phyloP scores from a whole-genome alignment of 2,113 vertebrate genomes.

The Hymenochirus boettgeri region DNA sequence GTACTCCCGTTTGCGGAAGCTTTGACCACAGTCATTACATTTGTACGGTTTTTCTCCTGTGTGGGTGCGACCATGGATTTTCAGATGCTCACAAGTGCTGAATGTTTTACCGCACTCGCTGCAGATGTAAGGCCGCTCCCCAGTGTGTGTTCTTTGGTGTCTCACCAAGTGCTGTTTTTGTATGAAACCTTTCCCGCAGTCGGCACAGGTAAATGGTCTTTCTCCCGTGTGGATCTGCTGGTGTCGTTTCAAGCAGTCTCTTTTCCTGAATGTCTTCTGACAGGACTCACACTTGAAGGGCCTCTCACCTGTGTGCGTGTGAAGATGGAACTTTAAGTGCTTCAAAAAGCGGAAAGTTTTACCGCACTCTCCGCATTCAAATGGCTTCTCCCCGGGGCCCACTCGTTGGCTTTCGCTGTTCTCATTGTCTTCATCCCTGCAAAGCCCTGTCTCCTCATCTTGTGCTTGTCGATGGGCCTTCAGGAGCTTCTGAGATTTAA shows the following conservation, averaged over 20 bases:
- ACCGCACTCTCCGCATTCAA: conserved; percentile 31
- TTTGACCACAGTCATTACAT: conserved; percentile 37
- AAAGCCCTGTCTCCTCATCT: conserved; percentile 30
- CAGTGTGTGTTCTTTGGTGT: conserved; percentile 26
- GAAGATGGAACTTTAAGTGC: conserved; percentile 34
- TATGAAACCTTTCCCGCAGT: conserved; percentile 38
- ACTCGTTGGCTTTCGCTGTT: conserved; percentile 30
- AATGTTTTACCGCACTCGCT: conserved; percentile 37
- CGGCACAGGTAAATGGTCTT: conserved; percentile 27
- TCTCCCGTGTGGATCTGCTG: conserved; percentile 36
- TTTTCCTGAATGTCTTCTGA: conserved; percentile 25
- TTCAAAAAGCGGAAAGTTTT: conserved; percentile 33
- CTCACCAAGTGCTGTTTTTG: conserved; percentile 32
- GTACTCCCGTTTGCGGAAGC: conserved; percentile 36
- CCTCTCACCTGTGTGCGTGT: conserved; percentile 33
- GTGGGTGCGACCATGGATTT: conserved; percentile 33
- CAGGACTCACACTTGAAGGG: conserved; percentile 32
- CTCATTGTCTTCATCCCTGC: conserved; percentile 22
- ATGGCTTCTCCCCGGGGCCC: conserved; percentile 23
- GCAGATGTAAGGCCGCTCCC: conserved; percentile 33
- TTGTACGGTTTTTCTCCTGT: conserved; percentile 35
- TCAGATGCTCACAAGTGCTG: conserved; percentile 30
- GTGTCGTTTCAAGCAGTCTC: conserved; percentile 30
- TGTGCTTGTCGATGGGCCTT: conserved; percentile 30
- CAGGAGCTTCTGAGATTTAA: conserved; percentile 34